These are phyloP conservation scores for Ruditapes philippinarum DNA, from an alignment of 1,140 invertebrate genomes.

Conservation along the genomic window DNA sequence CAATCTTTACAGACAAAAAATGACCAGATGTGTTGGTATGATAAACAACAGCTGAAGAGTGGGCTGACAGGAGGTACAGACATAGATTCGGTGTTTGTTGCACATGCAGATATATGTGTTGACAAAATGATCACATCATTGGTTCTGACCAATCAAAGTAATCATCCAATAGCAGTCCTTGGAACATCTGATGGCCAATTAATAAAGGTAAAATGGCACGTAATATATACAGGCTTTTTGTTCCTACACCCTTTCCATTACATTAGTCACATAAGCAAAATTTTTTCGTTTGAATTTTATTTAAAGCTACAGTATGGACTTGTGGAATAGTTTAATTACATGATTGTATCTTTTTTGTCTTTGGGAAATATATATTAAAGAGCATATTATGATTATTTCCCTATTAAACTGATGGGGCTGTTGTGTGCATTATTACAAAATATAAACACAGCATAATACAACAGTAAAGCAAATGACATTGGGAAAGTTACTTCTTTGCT, in stretches of 20 bases:
- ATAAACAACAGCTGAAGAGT: background rate
- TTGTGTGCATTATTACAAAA: too few relatives aligned
- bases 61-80: background rate
- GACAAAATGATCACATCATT: slow-evolving; percentile 69
- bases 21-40: slow-evolving; percentile 38
- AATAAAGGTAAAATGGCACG: slow-evolving; percentile 71
- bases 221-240: background rate
- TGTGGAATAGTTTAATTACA: too few relatives aligned
- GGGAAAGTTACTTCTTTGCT: too few relatives aligned
- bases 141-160: slow-evolving; percentile 51
- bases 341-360: too few relatives aligned
- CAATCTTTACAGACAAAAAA: slow-evolving; percentile 17
- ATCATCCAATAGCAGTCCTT: slow-evolving; percentile 66
- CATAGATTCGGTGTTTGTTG: background rate
- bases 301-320: too few relatives aligned
- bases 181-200: slow-evolving; percentile 72
- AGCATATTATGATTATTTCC: too few relatives aligned
- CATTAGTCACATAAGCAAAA: too few relatives aligned
- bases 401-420: too few relatives aligned
- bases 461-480: too few relatives aligned
- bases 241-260: background rate
- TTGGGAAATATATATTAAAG: too few relatives aligned
- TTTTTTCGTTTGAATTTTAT: too few relatives aligned
- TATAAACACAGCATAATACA: too few relatives aligned
- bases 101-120: slow-evolving; percentile 55